phyloP scores from a whole-genome alignment of 2,888 invertebrate species.

The Drosophila pseudotalamancana region DNA sequence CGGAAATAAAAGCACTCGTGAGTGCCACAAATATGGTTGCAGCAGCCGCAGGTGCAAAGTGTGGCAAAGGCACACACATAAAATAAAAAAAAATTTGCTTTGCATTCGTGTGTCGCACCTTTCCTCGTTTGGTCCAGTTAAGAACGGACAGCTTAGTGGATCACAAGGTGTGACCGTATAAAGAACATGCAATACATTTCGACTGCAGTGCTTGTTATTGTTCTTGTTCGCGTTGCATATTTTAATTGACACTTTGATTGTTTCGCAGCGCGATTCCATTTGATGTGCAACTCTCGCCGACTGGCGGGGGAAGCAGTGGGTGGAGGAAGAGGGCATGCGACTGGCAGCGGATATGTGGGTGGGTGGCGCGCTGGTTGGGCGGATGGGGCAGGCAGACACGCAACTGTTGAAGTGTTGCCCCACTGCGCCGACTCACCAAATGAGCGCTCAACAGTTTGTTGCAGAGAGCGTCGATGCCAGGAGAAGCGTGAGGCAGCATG shows the following conservation, averaged over 20 bases:
- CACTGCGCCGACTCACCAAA: constrained; percentile 71
- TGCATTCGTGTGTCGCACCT: constrained; percentile 39
- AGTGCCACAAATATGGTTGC: constrained; percentile 66
- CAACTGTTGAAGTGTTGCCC: constrained; percentile 64
- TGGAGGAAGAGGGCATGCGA: background rate
- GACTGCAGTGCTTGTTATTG: constrained; percentile 1
- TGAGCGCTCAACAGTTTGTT: constrained; percentile 75
- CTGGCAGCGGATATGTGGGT: background rate
- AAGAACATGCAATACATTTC: background rate
- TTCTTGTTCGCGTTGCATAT: constrained; percentile 40
- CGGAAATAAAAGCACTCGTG: constrained; percentile 76
- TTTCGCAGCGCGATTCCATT: constrained; percentile 61
- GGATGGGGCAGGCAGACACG: constrained; percentile 30
- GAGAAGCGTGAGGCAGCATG: background rate
- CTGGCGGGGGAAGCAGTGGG: background rate
- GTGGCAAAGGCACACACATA: background rate
- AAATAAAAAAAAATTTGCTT: constrained; percentile 9
- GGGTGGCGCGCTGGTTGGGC: background rate
- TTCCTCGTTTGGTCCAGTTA: constrained; percentile 32
- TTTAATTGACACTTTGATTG: constrained; percentile 76
- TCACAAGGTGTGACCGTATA: constrained; percentile 11
- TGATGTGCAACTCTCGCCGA: constrained; percentile 59
- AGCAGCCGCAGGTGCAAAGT: constrained; percentile 45
- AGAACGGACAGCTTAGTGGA: constrained; percentile 5
- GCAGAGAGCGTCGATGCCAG: constrained; percentile 19